phyloP scores from a whole-genome alignment of 2,113 vertebrate species.

The Carassius gibelio region DNA sequence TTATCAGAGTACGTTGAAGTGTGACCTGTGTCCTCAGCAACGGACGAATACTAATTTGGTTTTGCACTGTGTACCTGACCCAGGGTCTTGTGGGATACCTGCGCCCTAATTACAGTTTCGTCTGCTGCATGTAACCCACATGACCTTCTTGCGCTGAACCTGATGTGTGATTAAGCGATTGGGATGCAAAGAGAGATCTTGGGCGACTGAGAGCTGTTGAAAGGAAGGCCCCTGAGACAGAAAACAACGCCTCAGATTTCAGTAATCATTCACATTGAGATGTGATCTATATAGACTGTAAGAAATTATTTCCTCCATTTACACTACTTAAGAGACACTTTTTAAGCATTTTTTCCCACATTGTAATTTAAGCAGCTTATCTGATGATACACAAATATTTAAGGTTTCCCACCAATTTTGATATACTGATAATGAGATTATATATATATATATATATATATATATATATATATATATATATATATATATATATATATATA shows the following conservation, averaged over 20 bases:
- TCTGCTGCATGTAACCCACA: slow-evolving; percentile 4
- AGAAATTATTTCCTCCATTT: background rate
- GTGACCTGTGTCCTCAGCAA: background rate
- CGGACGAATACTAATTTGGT: slow-evolving; percentile 19
- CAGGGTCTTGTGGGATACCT: slow-evolving; percentile 24
- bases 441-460: no score
- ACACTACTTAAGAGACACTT: background rate
- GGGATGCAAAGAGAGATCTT: slow-evolving; percentile 30
- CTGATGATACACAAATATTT: no score
- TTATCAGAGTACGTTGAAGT: background rate
- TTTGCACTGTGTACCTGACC: slow-evolving; percentile 31
- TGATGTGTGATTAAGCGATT: slow-evolving; percentile 10
- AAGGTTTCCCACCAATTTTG: background rate
- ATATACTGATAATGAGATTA: no score
- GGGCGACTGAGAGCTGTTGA: background rate
- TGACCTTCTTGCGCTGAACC: slow-evolving; percentile 15
- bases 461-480: no score
- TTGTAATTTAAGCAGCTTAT: background rate
- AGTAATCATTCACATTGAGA: slow-evolving; percentile 9
- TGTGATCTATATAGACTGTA: background rate
- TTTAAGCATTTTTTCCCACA: no score
- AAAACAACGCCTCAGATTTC: background rate
- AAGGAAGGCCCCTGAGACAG: background rate
- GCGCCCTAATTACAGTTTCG: slow-evolving; percentile 39
- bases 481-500: no score